Conservation (phyloP, 2,113 vertebrate species). For the Sinocyclocheilus maitianheensis region DNA sequence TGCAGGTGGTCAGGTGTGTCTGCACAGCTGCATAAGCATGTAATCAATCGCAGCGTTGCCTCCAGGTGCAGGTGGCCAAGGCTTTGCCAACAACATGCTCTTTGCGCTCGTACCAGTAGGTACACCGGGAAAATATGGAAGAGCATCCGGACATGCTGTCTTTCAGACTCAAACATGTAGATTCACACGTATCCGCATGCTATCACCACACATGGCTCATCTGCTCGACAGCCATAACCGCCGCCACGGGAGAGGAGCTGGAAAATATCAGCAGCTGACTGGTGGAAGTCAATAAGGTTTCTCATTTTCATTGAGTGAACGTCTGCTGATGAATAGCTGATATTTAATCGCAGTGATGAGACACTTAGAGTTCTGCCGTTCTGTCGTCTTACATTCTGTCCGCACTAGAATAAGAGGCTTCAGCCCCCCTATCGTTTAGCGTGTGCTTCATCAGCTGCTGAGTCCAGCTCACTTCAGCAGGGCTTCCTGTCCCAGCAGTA, state of each 20-base stretch:
- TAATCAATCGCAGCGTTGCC: slow-evolving; percentile 30
- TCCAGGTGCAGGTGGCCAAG: slow-evolving; percentile 38
- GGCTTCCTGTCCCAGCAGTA: slow-evolving; percentile 24
- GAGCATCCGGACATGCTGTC: background rate
- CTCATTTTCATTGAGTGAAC: slow-evolving; percentile 27
- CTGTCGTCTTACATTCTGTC: slow-evolving; percentile 26
- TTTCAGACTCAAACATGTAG: background rate
- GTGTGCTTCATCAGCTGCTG: slow-evolving; percentile 32
- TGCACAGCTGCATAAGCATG: slow-evolving; percentile 32
- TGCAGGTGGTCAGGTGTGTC: slow-evolving; percentile 47
- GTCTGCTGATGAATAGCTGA: slow-evolving; percentile 49
- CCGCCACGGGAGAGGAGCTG: background rate
- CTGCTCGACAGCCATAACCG: background rate
- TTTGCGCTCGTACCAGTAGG: slow-evolving; percentile 6
- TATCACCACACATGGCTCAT: background rate
- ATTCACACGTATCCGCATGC: background rate
- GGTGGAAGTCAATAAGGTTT: slow-evolving; percentile 35
- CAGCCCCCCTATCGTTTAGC: background rate
- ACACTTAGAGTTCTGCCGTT: slow-evolving; percentile 26
- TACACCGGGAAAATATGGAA: background rate
- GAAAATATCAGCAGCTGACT: slow-evolving; percentile 16
- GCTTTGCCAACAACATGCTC: slow-evolving; percentile 31
- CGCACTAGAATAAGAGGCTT: background rate
- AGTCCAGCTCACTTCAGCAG: slow-evolving; percentile 22
- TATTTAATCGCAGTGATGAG: slow-evolving; percentile 53